Conservation (phyloP, 2,888 invertebrate species). For the Drosophila rellima region DNA sequence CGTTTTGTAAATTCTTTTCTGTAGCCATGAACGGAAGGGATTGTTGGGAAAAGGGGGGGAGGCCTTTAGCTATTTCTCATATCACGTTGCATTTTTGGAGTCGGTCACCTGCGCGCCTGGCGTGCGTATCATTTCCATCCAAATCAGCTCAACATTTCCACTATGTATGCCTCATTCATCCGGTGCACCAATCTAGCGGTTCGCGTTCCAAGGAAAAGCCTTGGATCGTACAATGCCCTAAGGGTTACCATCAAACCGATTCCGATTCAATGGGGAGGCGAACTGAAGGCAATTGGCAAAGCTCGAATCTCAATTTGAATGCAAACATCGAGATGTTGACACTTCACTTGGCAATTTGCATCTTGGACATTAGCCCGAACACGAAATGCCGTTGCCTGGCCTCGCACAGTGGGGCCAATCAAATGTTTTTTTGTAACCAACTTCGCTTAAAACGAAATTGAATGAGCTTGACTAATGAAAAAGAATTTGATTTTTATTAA, state of each 20-base stretch:
- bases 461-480: background rate
- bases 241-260: background rate
- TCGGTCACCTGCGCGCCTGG: conserved; percentile 71
- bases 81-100: conserved; percentile 66
- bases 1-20: conserved; percentile 13
- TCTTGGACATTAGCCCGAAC: conserved; percentile 26
- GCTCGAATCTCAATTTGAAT: conserved; percentile 43
- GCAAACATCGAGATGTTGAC: conserved; percentile 54
- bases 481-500: no score
- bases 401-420: conserved; percentile 45
- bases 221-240: conserved; percentile 64
- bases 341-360: conserved; percentile 53
- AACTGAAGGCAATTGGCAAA: background rate
- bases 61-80: background rate
- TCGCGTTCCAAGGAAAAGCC: conserved; percentile 66
- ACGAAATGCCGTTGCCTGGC: conserved; percentile 60
- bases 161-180: conserved; percentile 49
- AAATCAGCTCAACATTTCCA: conserved; percentile 40
- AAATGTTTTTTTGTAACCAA: background rate
- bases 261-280: background rate
- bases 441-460: no score
- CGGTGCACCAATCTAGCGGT: conserved; percentile 65
- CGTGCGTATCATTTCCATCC: conserved; percentile 61
- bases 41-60: background rate
- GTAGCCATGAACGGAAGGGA: background rate